Evolutionary conservation across 2,113 vertebrate genomes (phyloP).

Genomic region (Casuarius casuarius): DNA sequence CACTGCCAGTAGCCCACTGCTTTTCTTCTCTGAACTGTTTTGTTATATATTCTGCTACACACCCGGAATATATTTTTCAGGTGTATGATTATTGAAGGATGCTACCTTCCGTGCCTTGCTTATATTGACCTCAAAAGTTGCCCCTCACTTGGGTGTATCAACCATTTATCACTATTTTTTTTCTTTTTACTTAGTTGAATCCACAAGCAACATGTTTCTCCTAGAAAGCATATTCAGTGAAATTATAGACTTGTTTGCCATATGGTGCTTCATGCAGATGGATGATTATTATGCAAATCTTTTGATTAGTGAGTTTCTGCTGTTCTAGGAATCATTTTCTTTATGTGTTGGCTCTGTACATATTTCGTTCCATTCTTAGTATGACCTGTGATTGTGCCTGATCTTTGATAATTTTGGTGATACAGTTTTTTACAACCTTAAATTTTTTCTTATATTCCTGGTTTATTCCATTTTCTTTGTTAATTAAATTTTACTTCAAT

Average conservation of each 20-base stretch:
- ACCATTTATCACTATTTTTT: slow-evolving; percentile 19
- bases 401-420: slow-evolving; percentile 33
- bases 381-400: slow-evolving; percentile 44
- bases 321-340: slow-evolving; percentile 58
- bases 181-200: slow-evolving; percentile 27
- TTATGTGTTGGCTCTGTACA: slow-evolving; percentile 37
- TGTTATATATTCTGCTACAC: neutral
- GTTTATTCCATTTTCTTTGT: slow-evolving; percentile 41
- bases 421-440: slow-evolving; percentile 15
- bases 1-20: neutral
- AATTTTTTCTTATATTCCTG: slow-evolving; percentile 4
- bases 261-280: slow-evolving; percentile 55
- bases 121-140: neutral
- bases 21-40: neutral
- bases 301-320: slow-evolving; percentile 69
- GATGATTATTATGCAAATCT: slow-evolving; percentile 61
- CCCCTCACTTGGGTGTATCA: neutral
- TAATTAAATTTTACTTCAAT: slow-evolving; percentile 56
- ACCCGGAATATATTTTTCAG: neutral
- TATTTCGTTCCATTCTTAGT: slow-evolving; percentile 23
- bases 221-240: slow-evolving; percentile 63
- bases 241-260: slow-evolving; percentile 58
- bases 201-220: slow-evolving; percentile 54
- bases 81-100: neutral
- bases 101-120: neutral